phyloP scores from a whole-genome alignment of 2,888 invertebrate species.

The Bimastos eiseni region DNA sequence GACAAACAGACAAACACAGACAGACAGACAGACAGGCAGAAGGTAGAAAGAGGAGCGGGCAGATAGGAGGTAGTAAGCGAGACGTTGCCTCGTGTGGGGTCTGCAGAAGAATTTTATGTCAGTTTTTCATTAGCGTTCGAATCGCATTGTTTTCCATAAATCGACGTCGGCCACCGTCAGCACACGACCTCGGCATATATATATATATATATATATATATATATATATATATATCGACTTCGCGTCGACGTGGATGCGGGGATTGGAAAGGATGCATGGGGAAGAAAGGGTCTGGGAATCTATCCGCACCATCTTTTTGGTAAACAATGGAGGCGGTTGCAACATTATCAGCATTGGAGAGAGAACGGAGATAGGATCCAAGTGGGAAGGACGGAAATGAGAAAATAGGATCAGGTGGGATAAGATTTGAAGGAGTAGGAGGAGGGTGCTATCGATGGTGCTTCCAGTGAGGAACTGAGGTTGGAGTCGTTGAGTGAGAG shows the following conservation, averaged over 20 bases:
- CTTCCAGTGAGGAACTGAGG: too few species aligned
- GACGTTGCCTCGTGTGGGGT: not conserved
- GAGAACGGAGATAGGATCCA: not conserved
- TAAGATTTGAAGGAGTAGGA: not conserved
- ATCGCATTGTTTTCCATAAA: not conserved
- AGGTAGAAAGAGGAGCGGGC: not conserved
- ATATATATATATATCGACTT: too few species aligned
- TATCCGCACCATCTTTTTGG: not conserved
- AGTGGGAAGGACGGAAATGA: too few species aligned
- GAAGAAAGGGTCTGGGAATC: not conserved
- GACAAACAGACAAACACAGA: not conserved
- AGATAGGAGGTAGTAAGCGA: not conserved
- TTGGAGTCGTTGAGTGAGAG: too few species aligned
- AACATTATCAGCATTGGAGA: not conserved
- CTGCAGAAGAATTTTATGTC: not conserved
- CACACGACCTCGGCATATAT: not conserved
- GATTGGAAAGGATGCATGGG: too few species aligned
- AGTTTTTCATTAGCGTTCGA: constrained; percentile 24
- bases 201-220: too few species aligned
- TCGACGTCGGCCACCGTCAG: not conserved
- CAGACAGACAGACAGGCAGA: not conserved
- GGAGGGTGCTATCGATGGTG: too few species aligned
- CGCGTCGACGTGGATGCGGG: too few species aligned
- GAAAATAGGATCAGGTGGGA: not conserved
- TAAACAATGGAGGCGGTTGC: not conserved